phyloP scores from a whole-genome alignment of 2,797 vertebrate genomes.

The Enteromius radiatus region DNA sequence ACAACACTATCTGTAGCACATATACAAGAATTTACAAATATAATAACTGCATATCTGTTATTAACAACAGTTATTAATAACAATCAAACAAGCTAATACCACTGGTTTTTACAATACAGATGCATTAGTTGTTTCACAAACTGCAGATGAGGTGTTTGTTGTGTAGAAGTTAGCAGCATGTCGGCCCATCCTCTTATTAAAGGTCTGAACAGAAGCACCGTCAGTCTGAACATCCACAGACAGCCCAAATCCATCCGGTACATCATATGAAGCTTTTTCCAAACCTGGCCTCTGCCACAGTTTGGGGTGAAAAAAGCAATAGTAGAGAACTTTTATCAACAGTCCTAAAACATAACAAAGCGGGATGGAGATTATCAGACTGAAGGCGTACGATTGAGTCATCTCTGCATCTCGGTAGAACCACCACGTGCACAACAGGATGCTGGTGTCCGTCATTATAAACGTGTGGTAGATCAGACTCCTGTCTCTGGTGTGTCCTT shows the following conservation, averaged over 20 bases:
- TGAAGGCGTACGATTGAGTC: slow-evolving; percentile 59
- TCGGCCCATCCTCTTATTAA: slow-evolving; percentile 76
- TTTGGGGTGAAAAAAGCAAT: slow-evolving; percentile 86
- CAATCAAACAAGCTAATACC: neutral
- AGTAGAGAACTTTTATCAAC: slow-evolving; percentile 82
- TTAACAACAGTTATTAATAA: no score
- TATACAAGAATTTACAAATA: neutral
- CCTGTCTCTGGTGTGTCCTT: slow-evolving; percentile 80
- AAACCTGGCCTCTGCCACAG: slow-evolving; percentile 60
- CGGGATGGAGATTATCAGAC: slow-evolving; percentile 60
- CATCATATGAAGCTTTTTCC: slow-evolving; percentile 54
- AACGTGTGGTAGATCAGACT: slow-evolving; percentile 87
- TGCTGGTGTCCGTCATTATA: slow-evolving; percentile 77
- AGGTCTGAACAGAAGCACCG: slow-evolving; percentile 37
- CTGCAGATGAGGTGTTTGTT: neutral
- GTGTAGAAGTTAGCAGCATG: slow-evolving; percentile 72
- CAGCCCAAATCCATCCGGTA: slow-evolving; percentile 66
- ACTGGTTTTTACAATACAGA: neutral
- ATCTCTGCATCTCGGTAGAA: slow-evolving; percentile 62
- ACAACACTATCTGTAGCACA: neutral
- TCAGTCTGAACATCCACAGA: slow-evolving; percentile 56
- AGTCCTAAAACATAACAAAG: slow-evolving; percentile 82
- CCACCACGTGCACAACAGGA: slow-evolving; percentile 83
- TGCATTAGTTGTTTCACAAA: slow-evolving; percentile 11
- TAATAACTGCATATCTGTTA: neutral